Percentiles rank a stretch among this genome's conserved stretches.
These are phyloP conservation scores for Notodonta dromedarius DNA, from an alignment of 2,888 invertebrate species.

Conservation along the genomic window DNA sequence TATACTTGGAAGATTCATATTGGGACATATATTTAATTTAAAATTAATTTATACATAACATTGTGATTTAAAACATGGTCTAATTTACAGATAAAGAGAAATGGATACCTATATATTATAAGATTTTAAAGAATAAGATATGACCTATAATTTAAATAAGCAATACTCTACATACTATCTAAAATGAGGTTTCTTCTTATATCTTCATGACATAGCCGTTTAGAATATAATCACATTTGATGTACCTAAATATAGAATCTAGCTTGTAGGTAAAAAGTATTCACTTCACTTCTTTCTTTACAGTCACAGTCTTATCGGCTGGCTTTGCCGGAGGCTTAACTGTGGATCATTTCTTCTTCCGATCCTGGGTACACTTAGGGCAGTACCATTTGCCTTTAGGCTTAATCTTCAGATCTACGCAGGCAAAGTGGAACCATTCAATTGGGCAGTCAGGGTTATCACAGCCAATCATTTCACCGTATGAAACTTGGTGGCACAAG, in stretches of 20 bases:
- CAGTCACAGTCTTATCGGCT: conserved; percentile 70
- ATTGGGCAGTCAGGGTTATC: conserved; percentile 95
- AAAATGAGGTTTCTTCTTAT: neutral
- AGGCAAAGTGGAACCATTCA: conserved; percentile 98
- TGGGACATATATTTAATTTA: neutral
- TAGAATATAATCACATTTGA: conserved; percentile 30
- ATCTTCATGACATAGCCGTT: conserved; percentile 12
- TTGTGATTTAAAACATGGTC: neutral
- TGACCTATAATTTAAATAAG: neutral
- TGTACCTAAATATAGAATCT: conserved; percentile 2
- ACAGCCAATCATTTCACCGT: conserved; percentile 98
- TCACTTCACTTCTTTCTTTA: conserved; percentile 71
- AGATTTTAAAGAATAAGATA: neutral
- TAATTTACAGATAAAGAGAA: neutral
- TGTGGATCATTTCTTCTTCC: conserved; percentile 89
- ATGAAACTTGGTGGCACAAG: conserved; percentile 98
- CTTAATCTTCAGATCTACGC: conserved; percentile 94
- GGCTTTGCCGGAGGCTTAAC: conserved; percentile 62
- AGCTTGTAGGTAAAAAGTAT: conserved; percentile 25
- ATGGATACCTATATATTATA: neutral
- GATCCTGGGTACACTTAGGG: conserved; percentile 93
- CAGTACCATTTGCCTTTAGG: conserved; percentile 99
- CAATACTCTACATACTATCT: neutral
- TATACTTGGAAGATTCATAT: neutral
- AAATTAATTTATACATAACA: neutral